phyloP scores from a whole-genome alignment of 2,797 vertebrate genomes.

The Oophaga sylvatica region DNA sequence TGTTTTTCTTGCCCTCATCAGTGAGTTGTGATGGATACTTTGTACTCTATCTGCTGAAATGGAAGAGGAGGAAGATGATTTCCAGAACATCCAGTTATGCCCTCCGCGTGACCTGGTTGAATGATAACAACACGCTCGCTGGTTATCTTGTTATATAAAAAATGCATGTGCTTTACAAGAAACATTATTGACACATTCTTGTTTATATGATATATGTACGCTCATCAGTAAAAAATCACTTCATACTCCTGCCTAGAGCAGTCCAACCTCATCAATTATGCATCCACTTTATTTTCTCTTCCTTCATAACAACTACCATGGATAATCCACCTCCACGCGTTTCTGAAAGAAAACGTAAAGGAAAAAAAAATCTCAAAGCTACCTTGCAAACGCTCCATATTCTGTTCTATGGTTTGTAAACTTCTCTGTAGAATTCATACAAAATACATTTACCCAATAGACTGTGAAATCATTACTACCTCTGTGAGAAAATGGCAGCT shows the following conservation, averaged over 20 bases:
- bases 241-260: slow-evolving; percentile 16
- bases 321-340: slow-evolving; percentile 15
- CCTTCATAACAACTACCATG: slow-evolving; percentile 11
- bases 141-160: slow-evolving; percentile 14
- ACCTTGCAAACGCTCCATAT: slow-evolving; percentile 13
- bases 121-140: background rate
- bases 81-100: background rate
- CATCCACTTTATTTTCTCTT: slow-evolving; percentile 11
- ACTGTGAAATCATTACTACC: slow-evolving; percentile 56
- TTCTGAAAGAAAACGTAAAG: slow-evolving; percentile 22
- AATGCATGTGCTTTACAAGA: background rate
- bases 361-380: slow-evolving; percentile 31
- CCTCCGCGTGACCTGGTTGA: background rate
- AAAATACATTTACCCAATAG: slow-evolving; percentile 53
- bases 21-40: background rate
- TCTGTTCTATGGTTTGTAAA: slow-evolving; percentile 44
- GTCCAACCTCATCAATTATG: slow-evolving; percentile 21
- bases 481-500: slow-evolving; percentile 38
- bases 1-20: too few relatives aligned
- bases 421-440: slow-evolving; percentile 51
- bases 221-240: slow-evolving; percentile 6
- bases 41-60: background rate
- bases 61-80: background rate
- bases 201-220: slow-evolving; percentile 1
- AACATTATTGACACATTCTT: slow-evolving; percentile 31